These are phyloP conservation scores for Turritopsis rubra DNA, from an alignment of 30 jellyfish, hydroid and myxozoan species.

Conservation along the genomic window DNA sequence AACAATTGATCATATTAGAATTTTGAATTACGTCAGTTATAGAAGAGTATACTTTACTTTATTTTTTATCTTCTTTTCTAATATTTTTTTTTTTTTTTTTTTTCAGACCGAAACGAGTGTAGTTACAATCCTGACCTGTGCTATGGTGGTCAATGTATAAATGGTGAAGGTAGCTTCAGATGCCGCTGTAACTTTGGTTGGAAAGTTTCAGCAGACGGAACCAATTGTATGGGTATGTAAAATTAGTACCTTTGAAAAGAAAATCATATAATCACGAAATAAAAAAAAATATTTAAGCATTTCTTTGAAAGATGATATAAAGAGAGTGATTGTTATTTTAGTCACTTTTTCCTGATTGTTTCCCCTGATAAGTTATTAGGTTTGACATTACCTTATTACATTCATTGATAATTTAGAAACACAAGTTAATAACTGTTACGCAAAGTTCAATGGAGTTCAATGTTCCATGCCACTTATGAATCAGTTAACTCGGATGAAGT, in stretches of 20 bases:
- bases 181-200: slow-evolving; percentile 76
- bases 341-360: no score
- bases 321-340: no score
- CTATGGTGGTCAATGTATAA: slow-evolving; percentile 78
- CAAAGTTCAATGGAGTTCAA: slow-evolving; percentile 74
- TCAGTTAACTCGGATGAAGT: slow-evolving; percentile 62
- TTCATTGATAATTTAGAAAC: slow-evolving; percentile 36
- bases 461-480: slow-evolving; percentile 88
- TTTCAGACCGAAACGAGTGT: slow-evolving; percentile 53
- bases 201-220: slow-evolving; percentile 72
- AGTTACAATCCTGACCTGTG: slow-evolving; percentile 42
- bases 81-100: neutral
- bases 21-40: no score
- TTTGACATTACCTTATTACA: neutral
- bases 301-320: no score
- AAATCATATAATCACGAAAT: neutral
- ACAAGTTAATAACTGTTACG: slow-evolving; percentile 61
- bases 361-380: neutral
- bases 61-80: no score
- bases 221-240: slow-evolving; percentile 64
- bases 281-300: no score
- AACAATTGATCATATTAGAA: no score
- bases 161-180: slow-evolving; percentile 90
- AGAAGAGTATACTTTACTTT: no score
- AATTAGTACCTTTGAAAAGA: neutral